Evolutionary conservation across 2,113 vertebrate species (phyloP).

Genomic region (Rattus norvegicus): DNA sequence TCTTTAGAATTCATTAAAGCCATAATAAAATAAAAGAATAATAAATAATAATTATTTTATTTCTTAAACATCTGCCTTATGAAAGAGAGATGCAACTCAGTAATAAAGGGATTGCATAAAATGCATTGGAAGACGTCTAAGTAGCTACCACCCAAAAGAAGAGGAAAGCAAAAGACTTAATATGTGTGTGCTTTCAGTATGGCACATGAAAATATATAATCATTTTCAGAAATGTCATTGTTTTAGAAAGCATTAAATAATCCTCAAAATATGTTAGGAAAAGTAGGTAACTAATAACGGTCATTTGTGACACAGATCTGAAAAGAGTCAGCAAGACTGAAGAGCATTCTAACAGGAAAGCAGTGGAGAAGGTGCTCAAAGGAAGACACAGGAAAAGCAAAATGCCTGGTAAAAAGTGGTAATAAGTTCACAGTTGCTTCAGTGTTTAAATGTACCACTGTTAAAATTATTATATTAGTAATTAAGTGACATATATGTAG

Average conservation of each 20-base stretch:
- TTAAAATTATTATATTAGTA: background rate
- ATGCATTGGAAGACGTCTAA: background rate
- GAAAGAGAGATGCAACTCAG: background rate
- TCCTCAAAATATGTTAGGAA: background rate
- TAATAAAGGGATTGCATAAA: background rate
- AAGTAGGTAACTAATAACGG: background rate
- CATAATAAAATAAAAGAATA: slow-evolving; percentile 8
- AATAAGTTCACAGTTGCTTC: background rate
- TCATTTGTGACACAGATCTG: background rate
- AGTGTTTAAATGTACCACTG: background rate
- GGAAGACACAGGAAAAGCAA: background rate
- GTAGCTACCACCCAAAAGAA: background rate
- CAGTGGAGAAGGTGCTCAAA: background rate
- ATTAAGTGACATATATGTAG: background rate
- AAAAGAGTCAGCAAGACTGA: background rate
- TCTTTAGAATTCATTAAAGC: background rate
- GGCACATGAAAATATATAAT: background rate
- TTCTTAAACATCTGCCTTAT: background rate
- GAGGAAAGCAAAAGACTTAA: background rate
- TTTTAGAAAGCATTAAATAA: background rate
- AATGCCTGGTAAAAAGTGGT: background rate
- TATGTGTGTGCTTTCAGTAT: background rate
- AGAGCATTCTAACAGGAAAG: background rate
- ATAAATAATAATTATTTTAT: slow-evolving; percentile 33
- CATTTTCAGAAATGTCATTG: background rate